Evolutionary conservation across 2,113 vertebrate species (phyloP).

Genomic region (Megalops atlanticus): DNA sequence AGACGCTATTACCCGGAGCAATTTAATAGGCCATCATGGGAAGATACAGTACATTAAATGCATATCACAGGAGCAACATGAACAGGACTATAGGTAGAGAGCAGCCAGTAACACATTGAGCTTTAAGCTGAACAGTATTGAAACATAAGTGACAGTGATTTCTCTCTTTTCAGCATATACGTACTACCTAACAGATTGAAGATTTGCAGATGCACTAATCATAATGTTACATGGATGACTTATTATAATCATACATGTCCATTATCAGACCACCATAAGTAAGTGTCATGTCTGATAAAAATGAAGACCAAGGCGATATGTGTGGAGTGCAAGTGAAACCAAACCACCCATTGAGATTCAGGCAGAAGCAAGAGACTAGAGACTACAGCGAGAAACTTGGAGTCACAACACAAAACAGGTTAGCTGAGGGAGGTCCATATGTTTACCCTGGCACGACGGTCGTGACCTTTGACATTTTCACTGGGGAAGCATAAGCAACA

Average conservation of each 20-base stretch:
- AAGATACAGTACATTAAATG: background rate
- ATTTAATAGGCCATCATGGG: background rate
- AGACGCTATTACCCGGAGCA: background rate
- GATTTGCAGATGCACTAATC: background rate
- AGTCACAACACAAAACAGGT: background rate
- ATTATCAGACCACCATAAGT: background rate
- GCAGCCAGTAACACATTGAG: background rate
- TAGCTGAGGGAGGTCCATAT: background rate
- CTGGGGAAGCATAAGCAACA: too few species aligned
- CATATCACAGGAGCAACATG: background rate
- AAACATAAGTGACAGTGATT: background rate
- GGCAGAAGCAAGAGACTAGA: too few species aligned
- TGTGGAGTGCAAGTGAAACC: too few species aligned
- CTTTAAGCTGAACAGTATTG: background rate
- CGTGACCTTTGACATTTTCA: too few species aligned
- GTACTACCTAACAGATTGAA: background rate
- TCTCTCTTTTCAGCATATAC: background rate
- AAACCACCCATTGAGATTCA: too few species aligned
- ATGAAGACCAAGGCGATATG: too few species aligned
- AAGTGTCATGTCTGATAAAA: too few species aligned
- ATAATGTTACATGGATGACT: background rate
- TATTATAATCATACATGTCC: background rate
- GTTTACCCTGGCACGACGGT: too few species aligned
- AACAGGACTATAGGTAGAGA: background rate
- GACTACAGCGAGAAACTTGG: too few species aligned